Evolutionary conservation across 2,113 vertebrate genomes (phyloP).

Genomic region (Benitochromis conjunctus): DNA sequence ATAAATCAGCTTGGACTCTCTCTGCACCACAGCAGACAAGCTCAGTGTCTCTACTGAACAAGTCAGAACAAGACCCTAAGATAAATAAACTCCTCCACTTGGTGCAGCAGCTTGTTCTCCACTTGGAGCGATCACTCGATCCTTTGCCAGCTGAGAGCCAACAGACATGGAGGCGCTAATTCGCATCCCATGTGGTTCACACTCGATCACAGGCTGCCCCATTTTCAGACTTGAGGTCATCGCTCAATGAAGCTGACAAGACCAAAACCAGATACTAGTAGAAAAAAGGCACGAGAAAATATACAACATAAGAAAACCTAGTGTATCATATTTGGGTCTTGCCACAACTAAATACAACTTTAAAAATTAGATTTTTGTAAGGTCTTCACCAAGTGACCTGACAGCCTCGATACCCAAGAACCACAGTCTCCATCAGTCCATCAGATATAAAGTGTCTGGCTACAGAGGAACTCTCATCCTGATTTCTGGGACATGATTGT

Average conservation of each 20-base stretch:
- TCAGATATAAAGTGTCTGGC: not conserved
- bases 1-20: not conserved
- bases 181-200: not conserved
- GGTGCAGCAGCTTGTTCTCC: too few relatives aligned
- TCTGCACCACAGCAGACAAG: not conserved
- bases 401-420: not conserved
- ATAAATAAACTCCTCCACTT: not conserved
- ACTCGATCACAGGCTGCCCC: not conserved
- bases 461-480: not conserved
- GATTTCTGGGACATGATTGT: not conserved
- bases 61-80: not conserved
- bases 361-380: not conserved
- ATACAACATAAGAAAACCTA: not conserved
- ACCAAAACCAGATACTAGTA: not conserved
- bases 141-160: not conserved
- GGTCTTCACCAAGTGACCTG: not conserved
- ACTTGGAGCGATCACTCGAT: not conserved
- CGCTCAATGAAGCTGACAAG: not conserved
- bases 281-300: not conserved
- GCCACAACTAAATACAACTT: not conserved
- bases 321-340: not conserved
- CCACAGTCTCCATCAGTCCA: too few relatives aligned
- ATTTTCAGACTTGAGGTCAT: not conserved
- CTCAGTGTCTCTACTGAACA: not conserved
- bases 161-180: not conserved